phyloP scores from a whole-genome alignment of 2,888 invertebrate species.

The Andrena marginata region DNA sequence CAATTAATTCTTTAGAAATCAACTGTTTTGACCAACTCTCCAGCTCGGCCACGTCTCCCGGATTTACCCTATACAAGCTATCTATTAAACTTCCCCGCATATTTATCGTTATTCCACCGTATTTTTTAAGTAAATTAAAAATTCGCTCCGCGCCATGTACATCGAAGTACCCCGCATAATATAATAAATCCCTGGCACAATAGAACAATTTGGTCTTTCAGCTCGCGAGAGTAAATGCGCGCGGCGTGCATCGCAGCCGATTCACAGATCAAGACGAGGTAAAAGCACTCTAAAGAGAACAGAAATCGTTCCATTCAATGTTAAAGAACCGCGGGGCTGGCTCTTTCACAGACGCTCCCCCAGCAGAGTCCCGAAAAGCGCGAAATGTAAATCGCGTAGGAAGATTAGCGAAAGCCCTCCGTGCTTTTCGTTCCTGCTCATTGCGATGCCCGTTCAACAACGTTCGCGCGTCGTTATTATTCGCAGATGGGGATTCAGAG shows the following conservation, averaged over 20 bases:
- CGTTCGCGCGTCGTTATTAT: slow-evolving; percentile 30
- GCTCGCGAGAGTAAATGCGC: neutral
- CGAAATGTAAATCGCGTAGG: slow-evolving; percentile 43
- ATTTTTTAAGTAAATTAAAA: neutral
- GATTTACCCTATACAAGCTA: too few relatives aligned
- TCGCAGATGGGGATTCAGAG: slow-evolving; percentile 31
- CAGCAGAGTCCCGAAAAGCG: slow-evolving; percentile 14
- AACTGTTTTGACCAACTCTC: too few relatives aligned
- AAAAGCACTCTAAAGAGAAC: neutral
- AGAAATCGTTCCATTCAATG: neutral
- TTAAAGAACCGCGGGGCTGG: neutral
- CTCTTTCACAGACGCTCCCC: neutral
- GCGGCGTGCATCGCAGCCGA: neutral
- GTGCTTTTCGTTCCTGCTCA: slow-evolving; percentile 28
- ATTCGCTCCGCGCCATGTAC: neutral
- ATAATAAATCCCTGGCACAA: neutral
- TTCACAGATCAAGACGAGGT: neutral
- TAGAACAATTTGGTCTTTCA: neutral
- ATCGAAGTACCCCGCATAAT: neutral
- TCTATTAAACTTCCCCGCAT: neutral
- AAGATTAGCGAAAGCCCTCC: slow-evolving; percentile 27
- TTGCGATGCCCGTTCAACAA: slow-evolving; percentile 16
- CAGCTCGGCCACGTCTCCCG: too few relatives aligned
- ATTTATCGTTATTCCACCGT: neutral
- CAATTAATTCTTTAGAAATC: too few relatives aligned